Evolutionary conservation across 2,888 invertebrate species (phyloP), one percentile per base, ranked within the genome.

Genomic region (Philereme transversata): DNA sequence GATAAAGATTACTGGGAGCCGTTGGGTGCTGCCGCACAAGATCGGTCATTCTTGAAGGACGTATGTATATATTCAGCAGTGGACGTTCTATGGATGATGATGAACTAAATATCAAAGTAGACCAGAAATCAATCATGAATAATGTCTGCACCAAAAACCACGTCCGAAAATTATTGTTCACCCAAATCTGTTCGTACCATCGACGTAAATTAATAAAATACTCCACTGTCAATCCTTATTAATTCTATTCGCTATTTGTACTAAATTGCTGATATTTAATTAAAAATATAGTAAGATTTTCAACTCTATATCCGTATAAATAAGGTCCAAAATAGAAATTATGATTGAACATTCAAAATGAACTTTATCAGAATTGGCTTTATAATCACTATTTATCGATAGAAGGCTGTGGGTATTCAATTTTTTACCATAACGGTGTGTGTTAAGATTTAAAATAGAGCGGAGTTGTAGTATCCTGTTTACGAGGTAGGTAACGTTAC

Each of bases 201-300:
- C 41, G 22, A 57, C 50, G 60, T 65, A 65, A 67, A 67, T 65
- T 64, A 65, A 38, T 60, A 60, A 46, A 57, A 62, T 67, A 67
- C 65, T 58, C 54, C 57, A 56, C 51, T 63, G 61, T 67, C 65
- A 65, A 65, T 67, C 64, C 62, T 65, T 61, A 59, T 62, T 50
- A 43, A 44, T 33, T n/a, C n/a, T n/a, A n/a, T n/a, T 2, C 22
- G 22, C 51, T 46, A 51, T 51, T 51, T 22, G 11, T 44, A 38
- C 47, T 52, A 54, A 60, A 59, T 9, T 55, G 36, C 59, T 40
- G 49, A 53, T 45, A 35, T 48, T 57, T 51, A 8, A 47, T 36
- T 50, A 38, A 60, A 35, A 8, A 49, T 38, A 22, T 47, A 48
- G 60, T 53, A 55, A 43, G 8, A 63, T 57, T 61, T 57, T 22